These are phyloP conservation scores for Heliconius aoede DNA, from an alignment of 2,888 invertebrate genomes.

Conservation along the genomic window DNA sequence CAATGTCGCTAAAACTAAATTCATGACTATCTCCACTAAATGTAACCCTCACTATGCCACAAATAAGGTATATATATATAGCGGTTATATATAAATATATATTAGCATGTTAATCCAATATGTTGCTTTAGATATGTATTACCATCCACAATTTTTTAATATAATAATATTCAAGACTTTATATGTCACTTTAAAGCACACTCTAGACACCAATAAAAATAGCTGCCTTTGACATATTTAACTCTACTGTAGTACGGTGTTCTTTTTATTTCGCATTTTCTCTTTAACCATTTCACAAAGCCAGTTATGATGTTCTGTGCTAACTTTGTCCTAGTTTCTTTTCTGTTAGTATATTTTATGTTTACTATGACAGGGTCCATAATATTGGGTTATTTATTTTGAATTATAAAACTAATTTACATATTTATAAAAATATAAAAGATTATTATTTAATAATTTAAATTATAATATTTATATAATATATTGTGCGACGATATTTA, in stretches of 20 bases:
- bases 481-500: background rate
- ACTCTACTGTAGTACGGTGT: background rate
- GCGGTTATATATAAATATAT: no score
- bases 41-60: background rate
- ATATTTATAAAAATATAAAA: background rate
- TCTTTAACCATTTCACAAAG: slow-evolving; percentile 25
- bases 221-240: slow-evolving; percentile 19
- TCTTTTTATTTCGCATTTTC: slow-evolving; percentile 13
- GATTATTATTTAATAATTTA: background rate
- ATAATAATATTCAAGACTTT: no score
- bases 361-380: background rate
- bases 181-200: background rate
- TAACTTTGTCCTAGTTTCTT: slow-evolving; percentile 26
- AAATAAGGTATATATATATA: no score
- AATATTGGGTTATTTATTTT: background rate
- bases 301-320: slow-evolving; percentile 22
- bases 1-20: slow-evolving; percentile 11
- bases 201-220: slow-evolving; percentile 14
- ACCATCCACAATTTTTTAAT: no score
- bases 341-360: slow-evolving; percentile 15
- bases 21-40: background rate
- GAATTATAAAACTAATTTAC: background rate
- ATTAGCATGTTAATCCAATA: no score
- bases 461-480: background rate
- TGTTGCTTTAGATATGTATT: no score